A percentile compares a stretch with the other conserved stretches of the same genome.
phyloP scores from a whole-genome alignment of 2,113 vertebrate species.

The Hemiscyllium ocellatum region DNA sequence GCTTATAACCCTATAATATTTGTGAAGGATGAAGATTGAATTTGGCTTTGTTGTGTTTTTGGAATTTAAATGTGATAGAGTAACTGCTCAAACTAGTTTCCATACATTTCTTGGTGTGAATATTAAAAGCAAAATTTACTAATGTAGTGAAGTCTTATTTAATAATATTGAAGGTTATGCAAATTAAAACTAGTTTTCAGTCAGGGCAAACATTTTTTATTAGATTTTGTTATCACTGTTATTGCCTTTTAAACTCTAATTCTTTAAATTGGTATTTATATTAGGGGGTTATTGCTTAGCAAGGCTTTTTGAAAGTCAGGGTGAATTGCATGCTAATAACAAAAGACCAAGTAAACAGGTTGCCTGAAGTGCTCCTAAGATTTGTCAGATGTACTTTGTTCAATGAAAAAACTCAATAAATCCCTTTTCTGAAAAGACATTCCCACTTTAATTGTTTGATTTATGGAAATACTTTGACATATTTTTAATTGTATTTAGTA shows the following conservation, averaged over 20 bases:
- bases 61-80: constrained; percentile 17
- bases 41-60: constrained; percentile 27
- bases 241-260: constrained; percentile 22
- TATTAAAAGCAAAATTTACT: constrained; percentile 35
- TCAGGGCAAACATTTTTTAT: background rate
- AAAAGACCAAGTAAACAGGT: background rate
- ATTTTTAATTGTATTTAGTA: background rate
- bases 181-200: constrained; percentile 28
- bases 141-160: constrained; percentile 37
- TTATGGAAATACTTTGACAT: background rate
- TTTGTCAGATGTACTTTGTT: background rate
- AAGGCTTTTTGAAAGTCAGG: constrained; percentile 7
- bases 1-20: constrained; percentile 29
- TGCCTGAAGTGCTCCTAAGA: background rate
- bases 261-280: constrained; percentile 35
- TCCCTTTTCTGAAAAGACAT: background rate
- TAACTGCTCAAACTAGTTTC: constrained; percentile 27
- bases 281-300: constrained; percentile 14
- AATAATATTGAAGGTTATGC: constrained; percentile 33
- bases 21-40: constrained; percentile 33
- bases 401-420: background rate
- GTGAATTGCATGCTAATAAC: constrained; percentile 24
- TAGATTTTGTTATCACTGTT: background rate
- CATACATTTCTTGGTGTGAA: constrained; percentile 33
- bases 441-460: background rate